Percentiles rank a stretch among this genome's conserved stretches.
Evolutionary conservation across 2,797 vertebrate genomes (phyloP).

Genomic region (Betta splendens): DNA sequence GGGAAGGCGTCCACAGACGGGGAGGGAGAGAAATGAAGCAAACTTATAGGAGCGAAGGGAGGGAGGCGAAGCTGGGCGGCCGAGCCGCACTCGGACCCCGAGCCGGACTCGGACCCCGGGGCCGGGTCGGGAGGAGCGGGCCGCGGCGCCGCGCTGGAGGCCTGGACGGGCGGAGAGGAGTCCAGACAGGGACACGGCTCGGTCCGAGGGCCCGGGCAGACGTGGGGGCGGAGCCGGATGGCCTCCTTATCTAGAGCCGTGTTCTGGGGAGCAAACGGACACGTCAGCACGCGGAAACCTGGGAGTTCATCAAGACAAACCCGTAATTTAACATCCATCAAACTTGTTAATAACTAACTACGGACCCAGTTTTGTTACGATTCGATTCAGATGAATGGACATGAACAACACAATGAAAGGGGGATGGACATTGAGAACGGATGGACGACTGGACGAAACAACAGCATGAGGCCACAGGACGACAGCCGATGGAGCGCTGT

Average conservation of each 20-base stretch:
- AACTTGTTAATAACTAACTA: not conserved
- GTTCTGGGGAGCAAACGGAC: slow-evolving; percentile 79
- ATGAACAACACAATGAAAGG: slow-evolving; percentile 46
- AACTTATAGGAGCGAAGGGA: slow-evolving; percentile 18
- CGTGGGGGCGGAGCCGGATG: slow-evolving; percentile 81
- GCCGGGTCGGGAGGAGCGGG: slow-evolving; percentile 26
- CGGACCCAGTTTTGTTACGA: slow-evolving; percentile 12
- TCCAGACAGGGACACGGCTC: slow-evolving; percentile 25
- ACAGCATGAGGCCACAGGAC: slow-evolving; percentile 28
- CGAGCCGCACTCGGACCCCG: slow-evolving; percentile 15
- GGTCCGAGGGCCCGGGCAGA: slow-evolving; percentile 61
- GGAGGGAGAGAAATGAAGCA: slow-evolving; percentile 32
- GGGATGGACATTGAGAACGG: slow-evolving; percentile 45
- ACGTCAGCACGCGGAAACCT: slow-evolving; percentile 13
- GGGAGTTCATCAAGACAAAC: slow-evolving; percentile 9
- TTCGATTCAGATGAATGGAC: slow-evolving; percentile 28
- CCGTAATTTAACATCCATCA: not conserved
- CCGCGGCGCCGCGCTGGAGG: slow-evolving; percentile 5
- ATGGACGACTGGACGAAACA: slow-evolving; percentile 25
- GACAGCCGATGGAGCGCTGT: slow-evolving; percentile 27
- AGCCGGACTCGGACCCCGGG: slow-evolving; percentile 4
- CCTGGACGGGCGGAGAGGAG: slow-evolving; percentile 33
- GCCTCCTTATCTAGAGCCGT: slow-evolving; percentile 97
- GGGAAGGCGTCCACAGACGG: slow-evolving; percentile 21
- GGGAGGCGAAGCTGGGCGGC: not conserved